Percentiles rank a stretch among this genome's conserved stretches.
Conservation (phyloP, 2,797 vertebrate genomes). For the Sparus aurata region DNA sequence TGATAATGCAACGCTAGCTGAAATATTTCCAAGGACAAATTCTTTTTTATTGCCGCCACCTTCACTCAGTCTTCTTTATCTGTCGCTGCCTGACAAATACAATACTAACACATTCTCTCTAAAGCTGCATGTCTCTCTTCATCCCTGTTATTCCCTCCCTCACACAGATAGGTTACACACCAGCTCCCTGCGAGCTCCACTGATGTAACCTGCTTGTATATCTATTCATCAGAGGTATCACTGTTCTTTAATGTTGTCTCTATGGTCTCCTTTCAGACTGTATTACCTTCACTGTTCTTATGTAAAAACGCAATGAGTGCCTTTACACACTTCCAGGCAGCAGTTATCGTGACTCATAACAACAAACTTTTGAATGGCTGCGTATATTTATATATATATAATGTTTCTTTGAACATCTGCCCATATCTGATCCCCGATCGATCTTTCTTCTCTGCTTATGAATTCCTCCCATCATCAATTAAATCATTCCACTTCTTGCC, state of each 20-base stretch:
- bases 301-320: background rate
- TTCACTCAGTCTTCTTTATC: constrained; percentile 40
- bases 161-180: background rate
- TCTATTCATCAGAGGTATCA: constrained; percentile 12
- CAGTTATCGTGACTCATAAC: background rate
- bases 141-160: background rate
- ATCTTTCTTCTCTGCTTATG: constrained; percentile 1
- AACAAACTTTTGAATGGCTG: background rate
- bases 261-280: background rate
- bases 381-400: background rate
- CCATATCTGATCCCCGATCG: background rate
- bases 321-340: background rate
- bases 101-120: constrained; percentile 5
- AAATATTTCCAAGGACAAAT: constrained; percentile 44
- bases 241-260: background rate
- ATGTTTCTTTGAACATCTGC: background rate
- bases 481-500: constrained; percentile 4
- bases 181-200: constrained; percentile 6
- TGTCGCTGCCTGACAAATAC: constrained; percentile 1
- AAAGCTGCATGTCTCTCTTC: constrained; percentile 7
- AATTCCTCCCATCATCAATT: constrained; percentile 11
- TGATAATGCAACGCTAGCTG: constrained; percentile 21
- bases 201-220: constrained; percentile 24
- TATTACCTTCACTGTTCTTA: background rate
- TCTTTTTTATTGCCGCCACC: constrained; percentile 24